Evolutionary conservation across 1,140 invertebrate species (phyloP).

Genomic region (Schlechtendalia chinensis): DNA sequence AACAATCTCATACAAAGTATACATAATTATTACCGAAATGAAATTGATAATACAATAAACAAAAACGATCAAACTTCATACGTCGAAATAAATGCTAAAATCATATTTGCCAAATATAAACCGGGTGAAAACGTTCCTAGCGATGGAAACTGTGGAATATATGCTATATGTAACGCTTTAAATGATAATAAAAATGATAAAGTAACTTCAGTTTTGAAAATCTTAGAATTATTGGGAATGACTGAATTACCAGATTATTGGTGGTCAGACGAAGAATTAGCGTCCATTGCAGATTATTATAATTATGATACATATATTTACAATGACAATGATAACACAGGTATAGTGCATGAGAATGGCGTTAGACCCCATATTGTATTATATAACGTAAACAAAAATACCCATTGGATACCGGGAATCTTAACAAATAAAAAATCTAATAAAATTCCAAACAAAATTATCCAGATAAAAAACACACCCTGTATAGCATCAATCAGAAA

Average conservation of each 20-base stretch:
- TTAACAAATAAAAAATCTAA: background rate
- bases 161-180: too few species aligned
- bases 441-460: background rate
- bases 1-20: background rate
- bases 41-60: background rate
- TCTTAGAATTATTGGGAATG: too few species aligned
- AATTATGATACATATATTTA: background rate
- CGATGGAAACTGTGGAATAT: too few species aligned
- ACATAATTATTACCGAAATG: background rate
- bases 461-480: background rate
- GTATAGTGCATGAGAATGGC: background rate
- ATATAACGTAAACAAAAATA: background rate
- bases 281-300: too few species aligned
- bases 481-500: too few species aligned
- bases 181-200: too few species aligned
- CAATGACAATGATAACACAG: background rate
- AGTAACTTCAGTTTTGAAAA: too few species aligned
- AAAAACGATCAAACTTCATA: background rate
- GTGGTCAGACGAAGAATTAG: too few species aligned
- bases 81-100: background rate
- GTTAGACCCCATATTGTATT: background rate
- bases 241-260: too few species aligned
- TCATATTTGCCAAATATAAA: background rate
- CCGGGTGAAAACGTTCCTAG: background rate
- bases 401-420: background rate